These are phyloP conservation scores for Chymomyza fuscimana DNA, from an alignment of 2,888 invertebrate species.

Conservation along the genomic window DNA sequence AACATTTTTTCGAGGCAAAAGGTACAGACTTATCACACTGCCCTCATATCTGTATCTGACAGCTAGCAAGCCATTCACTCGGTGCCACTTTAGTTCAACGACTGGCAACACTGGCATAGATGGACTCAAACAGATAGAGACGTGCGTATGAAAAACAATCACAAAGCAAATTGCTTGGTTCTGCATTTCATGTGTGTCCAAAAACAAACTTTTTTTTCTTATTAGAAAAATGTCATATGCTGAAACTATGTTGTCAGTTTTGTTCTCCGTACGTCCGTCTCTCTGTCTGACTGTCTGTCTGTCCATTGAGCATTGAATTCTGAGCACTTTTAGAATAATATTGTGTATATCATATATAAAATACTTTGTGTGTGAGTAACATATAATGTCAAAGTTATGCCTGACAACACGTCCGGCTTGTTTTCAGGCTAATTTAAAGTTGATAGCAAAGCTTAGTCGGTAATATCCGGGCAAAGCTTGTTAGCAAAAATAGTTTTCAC, in stretches of 20 bases:
- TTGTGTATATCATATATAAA: background rate
- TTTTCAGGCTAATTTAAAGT: background rate
- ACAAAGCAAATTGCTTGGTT: slow-evolving; percentile 52
- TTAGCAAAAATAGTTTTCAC: background rate
- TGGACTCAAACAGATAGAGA: slow-evolving; percentile 4
- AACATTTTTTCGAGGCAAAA: too few species aligned
- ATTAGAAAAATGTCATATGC: slow-evolving; percentile 66
- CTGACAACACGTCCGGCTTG: background rate
- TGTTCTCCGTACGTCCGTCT: background rate
- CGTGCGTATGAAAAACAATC: slow-evolving; percentile 44
- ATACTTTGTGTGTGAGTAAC: background rate
- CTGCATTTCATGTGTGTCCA: slow-evolving; percentile 12
- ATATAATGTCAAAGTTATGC: background rate
- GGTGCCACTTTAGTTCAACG: slow-evolving; percentile 44
- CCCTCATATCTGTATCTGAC: slow-evolving; percentile 44
- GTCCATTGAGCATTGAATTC: slow-evolving; percentile 48
- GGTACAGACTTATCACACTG: too few species aligned
- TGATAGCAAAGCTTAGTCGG: background rate
- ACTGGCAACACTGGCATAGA: slow-evolving; percentile 2
- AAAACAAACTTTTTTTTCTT: slow-evolving; percentile 50
- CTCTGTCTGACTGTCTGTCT: background rate
- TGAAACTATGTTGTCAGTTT: slow-evolving; percentile 70
- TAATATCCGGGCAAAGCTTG: background rate
- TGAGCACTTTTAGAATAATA: slow-evolving; percentile 34
- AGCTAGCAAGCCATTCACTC: slow-evolving; percentile 50